A percentile compares a stretch with the other conserved stretches of the same genome.
These are phyloP conservation scores for Eupelmus urozonus DNA, from an alignment of 2,888 invertebrate species.

Conservation along the genomic window DNA sequence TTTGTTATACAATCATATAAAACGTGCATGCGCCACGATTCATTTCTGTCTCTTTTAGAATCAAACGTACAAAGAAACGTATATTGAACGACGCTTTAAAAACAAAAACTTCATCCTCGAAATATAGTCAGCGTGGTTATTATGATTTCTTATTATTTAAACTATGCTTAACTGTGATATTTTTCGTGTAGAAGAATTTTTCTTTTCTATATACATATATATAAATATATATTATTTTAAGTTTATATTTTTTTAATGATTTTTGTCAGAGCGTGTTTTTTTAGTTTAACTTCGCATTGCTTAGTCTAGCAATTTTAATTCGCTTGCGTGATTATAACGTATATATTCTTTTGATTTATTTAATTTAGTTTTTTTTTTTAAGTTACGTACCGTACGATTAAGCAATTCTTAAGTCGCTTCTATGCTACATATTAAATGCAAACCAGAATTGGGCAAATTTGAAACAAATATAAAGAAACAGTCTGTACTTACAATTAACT, in stretches of 20 bases:
- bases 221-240: slow-evolving; percentile 29
- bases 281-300: slow-evolving; percentile 31
- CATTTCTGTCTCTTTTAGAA: slow-evolving; percentile 34
- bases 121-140: slow-evolving; percentile 48
- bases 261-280: slow-evolving; percentile 10
- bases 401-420: slow-evolving; percentile 19
- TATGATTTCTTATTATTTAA: slow-evolving; percentile 54
- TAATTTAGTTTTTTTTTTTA: not conserved
- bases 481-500: not conserved
- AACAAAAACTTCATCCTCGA: slow-evolving; percentile 41
- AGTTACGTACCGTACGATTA: not conserved
- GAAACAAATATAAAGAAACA: not conserved
- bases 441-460: slow-evolving; percentile 30
- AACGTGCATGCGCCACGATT: slow-evolving; percentile 27
- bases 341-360: slow-evolving; percentile 21
- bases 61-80: slow-evolving; percentile 38
- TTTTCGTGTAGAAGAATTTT: slow-evolving; percentile 48
- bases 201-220: slow-evolving; percentile 48
- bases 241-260: slow-evolving; percentile 40
- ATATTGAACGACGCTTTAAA: slow-evolving; percentile 29
- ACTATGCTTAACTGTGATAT: slow-evolving; percentile 64
- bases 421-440: slow-evolving; percentile 3
- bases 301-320: slow-evolving; percentile 27
- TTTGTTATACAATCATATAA: slow-evolving; percentile 16
- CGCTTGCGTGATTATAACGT: not conserved